Evolutionary conservation across 2,888 invertebrate species (phyloP), one percentile per base, ranked within the genome.

Genomic region (Hyalella azteca): DNA sequence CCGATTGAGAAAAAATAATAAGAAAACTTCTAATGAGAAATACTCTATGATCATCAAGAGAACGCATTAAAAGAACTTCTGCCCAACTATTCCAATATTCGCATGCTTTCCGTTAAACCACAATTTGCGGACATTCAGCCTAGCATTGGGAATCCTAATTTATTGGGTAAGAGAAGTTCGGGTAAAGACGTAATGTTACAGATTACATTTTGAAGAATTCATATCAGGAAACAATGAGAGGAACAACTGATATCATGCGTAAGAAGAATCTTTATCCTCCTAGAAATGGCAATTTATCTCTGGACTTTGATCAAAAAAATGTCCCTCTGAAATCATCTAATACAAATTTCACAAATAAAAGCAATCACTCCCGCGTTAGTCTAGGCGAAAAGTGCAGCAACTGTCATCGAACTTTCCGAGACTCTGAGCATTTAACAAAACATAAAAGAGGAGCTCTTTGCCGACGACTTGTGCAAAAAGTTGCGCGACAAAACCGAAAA

Each of bases 371-470:
- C 22, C 22, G 29, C 29, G 54, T 22, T 29, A 54, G 54, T 13
- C 54, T 19, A 13, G 66, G 45, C 26, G 80, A 84, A 50, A 81
- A 80, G 5, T 84, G 84, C 78, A 79, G 79, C 60, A 80, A 81
- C 19, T 84, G 84, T 78, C 80, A 81, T 19, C 73, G 84, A 1
- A 60, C 40, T 26, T 84, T 84, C 73, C 78, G 73, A 26, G 82
- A 82, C n/a, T 81, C 81, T 22, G 80, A 80, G 15, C 84, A 84
- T 40, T 79, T 81, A 39, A 78, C 84, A 29, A 84, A 84, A 45
- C 84, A 84, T 73, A 84, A 79, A 54, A 81, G 84, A 40, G 84
- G 84, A 13, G 84, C 84, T 15, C 78, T 84, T 13, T 84, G 84
- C 60, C 49, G 82, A 36, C 82, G 81, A 76, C 60, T 81, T 22